Evolutionary conservation across 2,113 vertebrate species (phyloP), one percentile per base, ranked within the genome.

Genomic region (Callopanchax toddi): DNA sequence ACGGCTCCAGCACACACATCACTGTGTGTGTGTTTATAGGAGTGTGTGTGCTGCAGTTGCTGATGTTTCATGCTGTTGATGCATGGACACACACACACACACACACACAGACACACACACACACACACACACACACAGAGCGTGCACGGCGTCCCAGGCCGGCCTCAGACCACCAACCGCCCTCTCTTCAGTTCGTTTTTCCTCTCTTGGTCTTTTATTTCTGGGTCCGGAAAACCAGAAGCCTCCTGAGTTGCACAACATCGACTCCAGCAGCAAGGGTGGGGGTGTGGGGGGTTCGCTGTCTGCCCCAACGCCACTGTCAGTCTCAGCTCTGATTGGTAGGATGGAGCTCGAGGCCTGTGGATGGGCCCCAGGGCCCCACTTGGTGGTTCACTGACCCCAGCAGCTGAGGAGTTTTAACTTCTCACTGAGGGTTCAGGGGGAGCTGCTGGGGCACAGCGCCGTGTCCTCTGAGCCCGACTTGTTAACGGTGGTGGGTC

Each of bases 191-290:
- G 78, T 87, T 86, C 74, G 69, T 71, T 84, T 89, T 89, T 90
- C 83, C 88, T 89, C 82, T 86, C 78, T 73, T 72, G 51, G 65
- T 71, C 44, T 62, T 70, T 85, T 84, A 85, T 74, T 81, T 62
- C 67, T 59, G 64, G 58, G 65, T 91, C 91, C 89, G 91, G 89
- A 92, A 92, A 92, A 91, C 89, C 89, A 91, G 61, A 89, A 89
- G 84, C 89, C 78, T 89, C 85, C 83, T 90, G 84, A 74, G 71
- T 92, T 92, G 89, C 91, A 89, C 86, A 91, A 92, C 65, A 37
- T 60, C 81, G 76, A 58, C 86, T 48, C 89, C 86, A 75, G 67
- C 60, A 60, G 60, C 70, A 43, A 21, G 45, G 48, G 5, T 22
- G 43, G 4, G 1, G 22, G 42, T 11, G 18, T 13, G 1, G 18